These are phyloP conservation scores for Galerucella nymphaeae DNA, from an alignment of 2,888 invertebrate species.

Conservation along the genomic window DNA sequence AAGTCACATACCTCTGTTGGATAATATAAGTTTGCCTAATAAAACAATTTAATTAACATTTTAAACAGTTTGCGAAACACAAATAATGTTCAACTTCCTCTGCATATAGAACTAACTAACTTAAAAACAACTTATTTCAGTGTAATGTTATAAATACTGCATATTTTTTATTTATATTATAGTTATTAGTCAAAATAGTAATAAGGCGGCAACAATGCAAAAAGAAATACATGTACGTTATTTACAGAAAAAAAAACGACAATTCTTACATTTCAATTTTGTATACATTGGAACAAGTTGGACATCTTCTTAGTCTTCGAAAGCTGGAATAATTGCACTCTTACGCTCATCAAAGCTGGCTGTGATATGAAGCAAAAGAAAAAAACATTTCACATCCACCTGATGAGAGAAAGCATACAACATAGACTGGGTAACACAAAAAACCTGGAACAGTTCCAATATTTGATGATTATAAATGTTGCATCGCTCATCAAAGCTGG, in stretches of 20 bases:
- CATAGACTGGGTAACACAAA: conserved; percentile 1
- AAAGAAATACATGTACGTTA: background rate
- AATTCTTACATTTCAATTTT: background rate
- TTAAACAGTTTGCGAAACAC: too few relatives aligned
- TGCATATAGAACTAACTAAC: too few relatives aligned
- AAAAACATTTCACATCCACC: conserved; percentile 86
- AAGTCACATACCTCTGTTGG: too few relatives aligned
- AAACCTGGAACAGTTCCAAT: conserved; percentile 1
- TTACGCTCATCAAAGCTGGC: conserved; percentile 96
- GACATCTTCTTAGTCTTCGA: background rate
- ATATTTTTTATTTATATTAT: too few relatives aligned
- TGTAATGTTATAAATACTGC: background rate
- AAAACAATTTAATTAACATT: too few relatives aligned
- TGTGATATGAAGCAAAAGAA: conserved; percentile 87
- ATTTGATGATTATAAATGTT: conserved; percentile 55
- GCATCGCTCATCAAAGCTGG: conserved; percentile 97
- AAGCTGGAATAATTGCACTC: conserved; percentile 46
- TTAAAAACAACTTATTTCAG: too few relatives aligned
- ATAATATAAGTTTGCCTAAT: too few relatives aligned
- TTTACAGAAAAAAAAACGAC: background rate
- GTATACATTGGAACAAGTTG: background rate
- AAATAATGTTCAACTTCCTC: too few relatives aligned
- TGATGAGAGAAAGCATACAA: conserved; percentile 75
- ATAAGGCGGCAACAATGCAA: background rate
- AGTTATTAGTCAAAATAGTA: background rate